These are phyloP conservation scores for Cydia pomonella DNA, from an alignment of 1,140 invertebrate genomes.

Conservation along the genomic window DNA sequence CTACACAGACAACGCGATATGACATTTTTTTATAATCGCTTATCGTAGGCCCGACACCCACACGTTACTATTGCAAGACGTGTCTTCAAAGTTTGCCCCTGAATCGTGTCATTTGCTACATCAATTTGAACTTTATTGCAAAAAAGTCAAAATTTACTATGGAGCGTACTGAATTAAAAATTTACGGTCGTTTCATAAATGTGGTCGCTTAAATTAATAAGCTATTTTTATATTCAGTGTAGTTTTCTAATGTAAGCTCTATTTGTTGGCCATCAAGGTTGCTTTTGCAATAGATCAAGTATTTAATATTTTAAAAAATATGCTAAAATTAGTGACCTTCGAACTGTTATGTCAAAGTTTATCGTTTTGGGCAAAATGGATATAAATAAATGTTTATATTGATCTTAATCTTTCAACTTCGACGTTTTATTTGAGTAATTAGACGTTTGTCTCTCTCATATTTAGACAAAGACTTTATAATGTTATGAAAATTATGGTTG, in stretches of 20 bases:
- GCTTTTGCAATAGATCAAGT: background rate
- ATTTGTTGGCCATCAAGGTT: background rate
- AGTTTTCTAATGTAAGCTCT: background rate
- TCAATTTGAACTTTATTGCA: constrained; percentile 11
- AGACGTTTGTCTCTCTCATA: no score
- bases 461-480: no score
- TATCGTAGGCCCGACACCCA: constrained; percentile 26
- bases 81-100: background rate
- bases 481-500: no score
- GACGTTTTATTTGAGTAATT: no score
- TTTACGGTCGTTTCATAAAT: background rate
- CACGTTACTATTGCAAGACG: background rate
- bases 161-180: background rate
- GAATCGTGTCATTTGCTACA: background rate
- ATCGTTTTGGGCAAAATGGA: background rate
- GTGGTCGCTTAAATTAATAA: background rate
- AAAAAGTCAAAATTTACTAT: background rate
- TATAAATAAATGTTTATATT: no score
- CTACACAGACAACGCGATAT: constrained; percentile 4
- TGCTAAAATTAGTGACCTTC: background rate
- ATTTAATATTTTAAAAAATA: background rate
- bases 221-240: background rate
- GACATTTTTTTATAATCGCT: constrained; percentile 24
- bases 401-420: no score
- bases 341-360: background rate